Conservation (phyloP, 2,797 vertebrate genomes). For the Heliangelus exortis region DNA sequence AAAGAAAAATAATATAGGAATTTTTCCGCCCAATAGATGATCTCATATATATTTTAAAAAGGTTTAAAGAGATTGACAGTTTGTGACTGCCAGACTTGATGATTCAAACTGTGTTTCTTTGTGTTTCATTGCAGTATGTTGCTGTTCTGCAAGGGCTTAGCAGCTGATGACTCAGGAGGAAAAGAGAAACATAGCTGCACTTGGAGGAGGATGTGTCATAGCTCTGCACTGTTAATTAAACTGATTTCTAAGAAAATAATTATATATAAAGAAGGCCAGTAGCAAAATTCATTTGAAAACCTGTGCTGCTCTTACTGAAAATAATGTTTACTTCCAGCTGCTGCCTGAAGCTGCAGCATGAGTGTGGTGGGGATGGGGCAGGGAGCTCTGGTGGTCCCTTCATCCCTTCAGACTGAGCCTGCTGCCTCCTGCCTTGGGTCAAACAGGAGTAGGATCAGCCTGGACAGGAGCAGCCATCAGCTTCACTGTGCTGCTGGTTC, state of each 20-base stretch:
- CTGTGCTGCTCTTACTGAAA: not conserved
- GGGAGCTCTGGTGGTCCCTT: not conserved
- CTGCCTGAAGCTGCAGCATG: not conserved
- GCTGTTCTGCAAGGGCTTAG: not conserved
- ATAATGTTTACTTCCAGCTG: accelerated
- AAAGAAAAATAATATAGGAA: accelerated
- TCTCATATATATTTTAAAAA: not conserved
- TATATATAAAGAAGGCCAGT: not conserved
- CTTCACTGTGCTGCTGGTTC: not conserved
- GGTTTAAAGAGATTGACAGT: not conserved
- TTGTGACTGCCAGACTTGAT: not conserved
- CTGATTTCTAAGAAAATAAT: not conserved
- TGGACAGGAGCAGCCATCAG: not conserved
- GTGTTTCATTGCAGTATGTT: not conserved
- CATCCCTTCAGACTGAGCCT: not conserved
- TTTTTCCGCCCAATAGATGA: not conserved
- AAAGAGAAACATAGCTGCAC: not conserved
- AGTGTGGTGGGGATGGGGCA: not conserved
- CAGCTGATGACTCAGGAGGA: not conserved
- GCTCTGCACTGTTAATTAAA: not conserved
- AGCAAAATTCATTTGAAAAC: not conserved
- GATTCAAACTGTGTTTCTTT: not conserved
- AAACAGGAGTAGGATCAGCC: accelerated
- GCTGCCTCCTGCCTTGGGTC: not conserved
- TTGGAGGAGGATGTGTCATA: not conserved